Percentiles rank a stretch among this genome's conserved stretches.
Conservation (phyloP, 2,113 vertebrate genomes). For the Epinephelus lanceolatus region DNA sequence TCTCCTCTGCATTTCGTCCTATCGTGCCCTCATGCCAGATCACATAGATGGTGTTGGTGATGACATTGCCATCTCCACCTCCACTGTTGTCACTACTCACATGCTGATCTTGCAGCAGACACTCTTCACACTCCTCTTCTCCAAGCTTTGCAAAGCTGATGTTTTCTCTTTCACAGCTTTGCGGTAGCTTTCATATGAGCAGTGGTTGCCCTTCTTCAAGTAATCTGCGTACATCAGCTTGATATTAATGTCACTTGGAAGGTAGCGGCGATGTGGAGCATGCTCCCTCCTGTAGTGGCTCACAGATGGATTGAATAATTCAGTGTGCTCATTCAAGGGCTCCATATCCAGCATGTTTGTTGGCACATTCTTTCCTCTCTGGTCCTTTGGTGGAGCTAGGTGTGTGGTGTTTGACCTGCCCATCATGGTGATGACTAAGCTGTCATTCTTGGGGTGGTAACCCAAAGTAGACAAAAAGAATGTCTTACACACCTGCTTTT, state of each 20-base stretch:
- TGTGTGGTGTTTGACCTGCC: background rate
- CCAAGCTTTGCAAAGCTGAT: background rate
- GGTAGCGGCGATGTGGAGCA: background rate
- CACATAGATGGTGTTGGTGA: too few relatives aligned
- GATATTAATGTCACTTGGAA: background rate
- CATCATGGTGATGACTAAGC: background rate
- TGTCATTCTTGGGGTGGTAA: background rate
- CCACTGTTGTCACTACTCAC: background rate
- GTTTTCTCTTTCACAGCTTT: background rate
- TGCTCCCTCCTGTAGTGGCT: background rate
- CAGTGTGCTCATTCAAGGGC: background rate
- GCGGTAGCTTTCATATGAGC: background rate
- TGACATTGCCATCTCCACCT: background rate
- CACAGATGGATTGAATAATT: background rate
- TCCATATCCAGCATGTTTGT: background rate
- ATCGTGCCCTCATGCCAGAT: too few relatives aligned
- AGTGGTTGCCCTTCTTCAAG: background rate
- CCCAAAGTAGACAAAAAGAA: too few relatives aligned
- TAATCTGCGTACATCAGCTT: background rate
- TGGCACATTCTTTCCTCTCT: background rate
- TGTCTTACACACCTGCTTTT: too few relatives aligned
- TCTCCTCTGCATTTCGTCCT: too few relatives aligned
- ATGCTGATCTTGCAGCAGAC: background rate
- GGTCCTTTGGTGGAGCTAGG: background rate
- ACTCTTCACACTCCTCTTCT: constrained; percentile 9